Base-by-base conservation (phyloP, 2,797 vertebrate species). In the Arnoldichthys spilopterus region DNA sequence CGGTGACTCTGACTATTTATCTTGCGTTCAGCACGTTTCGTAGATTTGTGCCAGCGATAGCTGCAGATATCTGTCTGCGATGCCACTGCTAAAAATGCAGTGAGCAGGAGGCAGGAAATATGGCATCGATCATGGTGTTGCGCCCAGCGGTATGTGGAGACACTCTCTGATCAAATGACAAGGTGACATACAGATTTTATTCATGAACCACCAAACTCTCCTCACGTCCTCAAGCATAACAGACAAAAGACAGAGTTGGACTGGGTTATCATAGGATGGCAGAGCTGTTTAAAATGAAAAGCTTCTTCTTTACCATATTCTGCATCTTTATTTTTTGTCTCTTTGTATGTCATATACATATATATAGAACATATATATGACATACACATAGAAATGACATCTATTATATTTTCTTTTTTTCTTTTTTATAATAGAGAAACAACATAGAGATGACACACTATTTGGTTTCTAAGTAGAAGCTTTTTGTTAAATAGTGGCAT, bases 381-480 rank as follows among this genome's bases (percentile, higher is more conserved):
- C 93, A 94, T 94, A 94, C 94, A 94, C 93, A 82, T 81, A 86
- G 87, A 90, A 91, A 91, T 91, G 92, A 94, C 93, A 94, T 92
- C 92, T 93, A 93, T 93, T 94, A 92, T 88, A 93, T 92, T 91
- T 94, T 91, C 81, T 76, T 93, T 91, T 53, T 78, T 92, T 93
- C 76, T 93, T 78, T 92, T 93, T 83, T 93, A 95, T 93, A 95
- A 93, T 95, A 93, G 92, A 94, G 93, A 95, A 94, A 95, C 94
- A 94, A 94, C 93, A 94, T 93, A 91, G 92, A 94, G 90, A 94
- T 94, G 92, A 94, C 92, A 94, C 93, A 94, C 93, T 94, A 94
- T 94, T 94, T 95, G 93, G 93, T 94, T 94, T 93, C 93, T 94
- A 94, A 92, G 92, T 94, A 93, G 92, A 94, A 94, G 93, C 91